Percentiles rank a stretch among this genome's conserved stretches.
phyloP scores from a whole-genome alignment of 2,113 vertebrate genomes.

The Antechinus stuartii region DNA sequence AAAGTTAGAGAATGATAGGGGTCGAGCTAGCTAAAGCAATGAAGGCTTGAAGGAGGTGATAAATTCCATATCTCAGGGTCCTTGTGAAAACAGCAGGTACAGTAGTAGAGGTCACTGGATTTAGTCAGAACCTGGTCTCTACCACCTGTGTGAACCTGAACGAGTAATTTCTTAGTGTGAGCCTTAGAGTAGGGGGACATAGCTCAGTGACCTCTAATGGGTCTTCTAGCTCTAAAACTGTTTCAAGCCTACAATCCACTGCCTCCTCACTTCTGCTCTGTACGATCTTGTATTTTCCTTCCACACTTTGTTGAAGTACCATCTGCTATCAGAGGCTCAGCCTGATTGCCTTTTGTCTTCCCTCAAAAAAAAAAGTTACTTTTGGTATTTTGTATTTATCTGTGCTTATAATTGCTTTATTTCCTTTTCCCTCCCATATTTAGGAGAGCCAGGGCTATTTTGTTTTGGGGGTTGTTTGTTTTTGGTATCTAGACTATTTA shows the following conservation, averaged over 20 bases:
- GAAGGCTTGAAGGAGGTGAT: background rate
- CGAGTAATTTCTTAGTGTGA: background rate
- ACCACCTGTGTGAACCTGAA: background rate
- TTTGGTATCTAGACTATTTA: background rate
- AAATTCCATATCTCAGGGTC: background rate
- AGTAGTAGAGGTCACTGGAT: background rate
- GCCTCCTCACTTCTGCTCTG: background rate
- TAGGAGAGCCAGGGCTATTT: background rate
- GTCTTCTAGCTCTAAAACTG: background rate
- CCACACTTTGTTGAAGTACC: background rate
- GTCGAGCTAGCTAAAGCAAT: background rate
- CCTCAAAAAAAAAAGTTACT: background rate
- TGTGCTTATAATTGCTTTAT: background rate
- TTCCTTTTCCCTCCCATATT: background rate
- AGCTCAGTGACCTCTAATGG: background rate
- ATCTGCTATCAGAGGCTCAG: background rate
- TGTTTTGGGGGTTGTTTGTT: too few species aligned
- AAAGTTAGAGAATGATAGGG: background rate
- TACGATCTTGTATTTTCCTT: background rate
- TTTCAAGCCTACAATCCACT: background rate
- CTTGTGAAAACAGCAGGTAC: background rate
- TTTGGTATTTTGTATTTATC: background rate
- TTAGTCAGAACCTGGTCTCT: background rate
- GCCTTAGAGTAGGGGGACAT: background rate
- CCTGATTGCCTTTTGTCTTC: background rate